Evolutionary conservation across 1,140 invertebrate genomes (phyloP).

Genomic region (Sminthurinus signatus): DNA sequence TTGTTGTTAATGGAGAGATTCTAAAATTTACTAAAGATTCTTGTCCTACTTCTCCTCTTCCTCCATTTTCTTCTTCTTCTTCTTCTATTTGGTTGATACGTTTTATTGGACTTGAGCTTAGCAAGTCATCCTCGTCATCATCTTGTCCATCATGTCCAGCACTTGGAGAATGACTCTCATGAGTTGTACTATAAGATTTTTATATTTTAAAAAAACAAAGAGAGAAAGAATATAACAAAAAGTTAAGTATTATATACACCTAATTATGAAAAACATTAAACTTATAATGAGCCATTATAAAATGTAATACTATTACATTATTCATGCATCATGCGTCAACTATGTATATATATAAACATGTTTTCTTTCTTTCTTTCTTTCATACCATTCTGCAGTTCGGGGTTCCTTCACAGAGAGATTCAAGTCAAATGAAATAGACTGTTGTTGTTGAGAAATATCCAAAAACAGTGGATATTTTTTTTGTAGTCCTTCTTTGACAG

Average conservation of each 20-base stretch:
- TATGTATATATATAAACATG: not conserved
- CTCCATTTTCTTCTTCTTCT: not conserved
- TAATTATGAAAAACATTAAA: not conserved
- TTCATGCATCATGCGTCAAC: not conserved
- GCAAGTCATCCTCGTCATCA: slow-evolving; percentile 12
- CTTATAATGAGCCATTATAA: not conserved
- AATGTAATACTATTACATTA: not conserved
- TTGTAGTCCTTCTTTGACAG: too few species aligned
- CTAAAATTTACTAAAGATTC: not conserved
- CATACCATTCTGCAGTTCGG: slow-evolving; percentile 37
- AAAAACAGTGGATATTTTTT: not conserved
- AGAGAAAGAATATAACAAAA: not conserved
- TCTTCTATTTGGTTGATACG: slow-evolving; percentile 6
- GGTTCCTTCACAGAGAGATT: slow-evolving; percentile 35
- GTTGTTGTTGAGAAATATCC: not conserved
- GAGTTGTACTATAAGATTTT: slow-evolving; percentile 28
- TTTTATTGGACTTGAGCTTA: not conserved
- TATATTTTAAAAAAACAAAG: slow-evolving; percentile 10
- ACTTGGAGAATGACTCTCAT: slow-evolving; percentile 19
- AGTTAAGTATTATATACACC: not conserved
- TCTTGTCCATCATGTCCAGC: slow-evolving; percentile 8
- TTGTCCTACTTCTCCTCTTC: not conserved
- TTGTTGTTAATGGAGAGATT: slow-evolving; percentile 9
- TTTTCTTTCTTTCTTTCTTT: too few species aligned
- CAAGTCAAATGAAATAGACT: slow-evolving; percentile 20